phyloP scores from a whole-genome alignment of 2,797 vertebrate genomes.

The Oreochromis mossambicus region DNA sequence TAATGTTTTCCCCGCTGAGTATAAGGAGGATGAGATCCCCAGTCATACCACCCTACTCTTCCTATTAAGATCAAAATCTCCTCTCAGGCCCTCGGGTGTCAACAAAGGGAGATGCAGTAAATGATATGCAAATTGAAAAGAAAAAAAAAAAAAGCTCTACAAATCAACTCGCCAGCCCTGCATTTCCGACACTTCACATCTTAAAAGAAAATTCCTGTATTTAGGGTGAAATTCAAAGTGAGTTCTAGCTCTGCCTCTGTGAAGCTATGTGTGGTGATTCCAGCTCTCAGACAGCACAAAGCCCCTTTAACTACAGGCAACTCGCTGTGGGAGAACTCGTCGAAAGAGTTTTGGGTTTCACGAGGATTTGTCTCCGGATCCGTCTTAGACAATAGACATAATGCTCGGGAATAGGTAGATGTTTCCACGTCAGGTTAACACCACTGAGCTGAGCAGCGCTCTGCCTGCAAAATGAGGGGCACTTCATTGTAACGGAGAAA shows the following conservation, averaged over 20 bases:
- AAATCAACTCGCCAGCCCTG: slow-evolving; percentile 73
- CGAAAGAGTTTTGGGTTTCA: slow-evolving; percentile 44
- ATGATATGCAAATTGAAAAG: slow-evolving; percentile 82
- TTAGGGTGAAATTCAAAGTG: slow-evolving; percentile 72
- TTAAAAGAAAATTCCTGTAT: slow-evolving; percentile 70
- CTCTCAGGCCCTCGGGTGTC: slow-evolving; percentile 79
- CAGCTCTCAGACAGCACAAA: slow-evolving; percentile 64
- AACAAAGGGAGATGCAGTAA: slow-evolving; percentile 83
- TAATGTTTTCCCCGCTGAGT: slow-evolving; percentile 70
- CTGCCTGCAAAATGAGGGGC: not conserved
- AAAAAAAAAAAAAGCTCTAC: slow-evolving; percentile 63
- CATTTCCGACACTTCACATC: slow-evolving; percentile 71
- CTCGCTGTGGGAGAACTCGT: slow-evolving; percentile 54
- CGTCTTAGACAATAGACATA: slow-evolving; percentile 46
- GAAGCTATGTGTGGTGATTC: slow-evolving; percentile 57
- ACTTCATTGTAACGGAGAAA: not conserved
- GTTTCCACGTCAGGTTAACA: slow-evolving; percentile 37
- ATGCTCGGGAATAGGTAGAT: slow-evolving; percentile 43
- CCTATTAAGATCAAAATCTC: slow-evolving; percentile 82
- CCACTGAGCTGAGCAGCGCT: not conserved
- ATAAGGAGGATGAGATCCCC: slow-evolving; percentile 71
- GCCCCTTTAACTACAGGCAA: slow-evolving; percentile 54
- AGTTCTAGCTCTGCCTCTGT: slow-evolving; percentile 56
- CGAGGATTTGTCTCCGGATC: slow-evolving; percentile 64
- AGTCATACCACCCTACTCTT: slow-evolving; percentile 78